These are phyloP conservation scores for Irena cyanogastra DNA, from an alignment of 2,113 vertebrate species.

Conservation along the genomic window DNA sequence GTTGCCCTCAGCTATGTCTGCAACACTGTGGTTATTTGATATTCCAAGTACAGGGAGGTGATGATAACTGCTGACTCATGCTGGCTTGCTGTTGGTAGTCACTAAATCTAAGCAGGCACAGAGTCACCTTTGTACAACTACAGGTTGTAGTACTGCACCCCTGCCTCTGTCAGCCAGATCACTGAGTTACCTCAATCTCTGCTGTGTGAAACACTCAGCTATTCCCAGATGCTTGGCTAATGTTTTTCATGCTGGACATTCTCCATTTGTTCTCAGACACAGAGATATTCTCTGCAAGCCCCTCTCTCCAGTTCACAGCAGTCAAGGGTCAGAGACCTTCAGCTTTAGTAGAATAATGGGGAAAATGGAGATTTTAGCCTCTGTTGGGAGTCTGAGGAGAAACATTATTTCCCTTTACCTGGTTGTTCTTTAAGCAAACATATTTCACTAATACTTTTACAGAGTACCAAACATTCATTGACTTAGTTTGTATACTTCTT, in stretches of 20 bases:
- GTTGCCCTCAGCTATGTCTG: constrained; percentile 35
- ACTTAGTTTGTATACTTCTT: neutral
- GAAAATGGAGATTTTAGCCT: neutral
- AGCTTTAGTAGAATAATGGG: neutral
- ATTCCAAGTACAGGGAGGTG: constrained; percentile 19
- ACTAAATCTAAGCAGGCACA: neutral
- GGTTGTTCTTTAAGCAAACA: neutral
- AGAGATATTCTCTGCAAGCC: neutral
- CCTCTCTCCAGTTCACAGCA: neutral
- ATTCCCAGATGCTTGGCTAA: neutral
- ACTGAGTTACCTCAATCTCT: neutral
- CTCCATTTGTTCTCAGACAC: neutral
- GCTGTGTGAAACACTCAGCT: neutral
- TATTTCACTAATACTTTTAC: neutral
- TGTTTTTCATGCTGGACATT: neutral
- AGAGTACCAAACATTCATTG: neutral
- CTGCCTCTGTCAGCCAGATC: neutral
- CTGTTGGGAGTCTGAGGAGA: neutral
- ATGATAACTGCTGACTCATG: constrained; percentile 29
- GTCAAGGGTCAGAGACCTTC: neutral
- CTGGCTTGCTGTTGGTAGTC: neutral
- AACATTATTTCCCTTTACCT: neutral
- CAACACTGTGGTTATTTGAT: constrained; percentile 10
- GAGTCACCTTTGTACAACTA: neutral
- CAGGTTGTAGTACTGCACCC: neutral